Evolutionary conservation across 2,888 invertebrate species (phyloP).

Genomic region (Gortyna flavago): DNA sequence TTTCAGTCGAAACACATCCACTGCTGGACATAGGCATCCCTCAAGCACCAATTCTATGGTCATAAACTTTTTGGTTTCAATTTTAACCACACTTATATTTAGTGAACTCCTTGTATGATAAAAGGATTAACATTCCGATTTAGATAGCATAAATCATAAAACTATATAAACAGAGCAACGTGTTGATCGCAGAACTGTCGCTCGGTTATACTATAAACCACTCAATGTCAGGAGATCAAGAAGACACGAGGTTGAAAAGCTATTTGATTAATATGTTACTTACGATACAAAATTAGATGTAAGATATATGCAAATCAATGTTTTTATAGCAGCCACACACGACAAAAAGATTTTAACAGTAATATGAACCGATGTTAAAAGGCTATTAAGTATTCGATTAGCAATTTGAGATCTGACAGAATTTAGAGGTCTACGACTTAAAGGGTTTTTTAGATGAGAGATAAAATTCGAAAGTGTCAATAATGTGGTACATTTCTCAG

Average conservation of each 20-base stretch:
- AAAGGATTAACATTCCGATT: slow-evolving; percentile 52
- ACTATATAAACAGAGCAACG: slow-evolving; percentile 42
- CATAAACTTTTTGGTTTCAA: background rate
- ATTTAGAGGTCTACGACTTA: slow-evolving; percentile 68
- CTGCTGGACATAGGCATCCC: background rate
- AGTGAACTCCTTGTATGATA: slow-evolving; percentile 13
- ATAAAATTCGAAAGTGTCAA: slow-evolving; percentile 73
- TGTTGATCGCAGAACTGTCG: slow-evolving; percentile 54
- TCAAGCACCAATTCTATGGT: background rate
- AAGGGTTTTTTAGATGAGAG: slow-evolving; percentile 70
- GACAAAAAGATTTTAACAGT: slow-evolving; percentile 80
- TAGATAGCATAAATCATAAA: slow-evolving; percentile 49
- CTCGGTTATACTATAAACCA: slow-evolving; percentile 57
- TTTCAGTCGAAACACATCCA: background rate
- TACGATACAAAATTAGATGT: slow-evolving; percentile 80
- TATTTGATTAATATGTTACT: slow-evolving; percentile 85
- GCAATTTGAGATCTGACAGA: slow-evolving; percentile 81
- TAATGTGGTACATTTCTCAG: slow-evolving; percentile 77
- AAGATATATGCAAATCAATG: slow-evolving; percentile 84
- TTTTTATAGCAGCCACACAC: slow-evolving; percentile 84
- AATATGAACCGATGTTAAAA: slow-evolving; percentile 77
- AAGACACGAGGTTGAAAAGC: slow-evolving; percentile 77
- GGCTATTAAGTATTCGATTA: slow-evolving; percentile 84
- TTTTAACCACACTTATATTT: slow-evolving; percentile 5
- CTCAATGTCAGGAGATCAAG: slow-evolving; percentile 72